Conservation (phyloP, 2,888 invertebrate species). For the Drosophila cognata region DNA sequence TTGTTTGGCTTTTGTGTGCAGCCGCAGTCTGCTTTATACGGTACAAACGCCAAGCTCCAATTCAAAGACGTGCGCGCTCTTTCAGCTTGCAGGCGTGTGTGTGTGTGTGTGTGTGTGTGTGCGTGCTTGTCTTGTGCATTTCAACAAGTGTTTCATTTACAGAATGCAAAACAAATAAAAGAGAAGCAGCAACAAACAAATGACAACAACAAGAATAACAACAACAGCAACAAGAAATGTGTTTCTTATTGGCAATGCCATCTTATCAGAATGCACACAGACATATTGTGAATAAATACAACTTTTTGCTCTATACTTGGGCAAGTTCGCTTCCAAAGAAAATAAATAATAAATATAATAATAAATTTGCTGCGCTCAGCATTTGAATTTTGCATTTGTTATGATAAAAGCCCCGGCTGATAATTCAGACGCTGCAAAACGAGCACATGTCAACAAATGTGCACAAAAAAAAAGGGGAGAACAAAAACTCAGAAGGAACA, state of each 20-base stretch:
- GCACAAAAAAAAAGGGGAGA: background rate
- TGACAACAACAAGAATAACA: constrained; percentile 15
- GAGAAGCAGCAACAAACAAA: constrained; percentile 31
- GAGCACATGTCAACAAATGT: constrained; percentile 28
- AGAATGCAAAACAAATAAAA: constrained; percentile 51
- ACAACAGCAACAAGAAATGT: constrained; percentile 11
- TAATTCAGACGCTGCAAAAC: constrained; percentile 4
- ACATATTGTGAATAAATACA: constrained; percentile 21
- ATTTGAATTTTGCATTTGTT: constrained; percentile 6
- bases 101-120: constrained; percentile 18
- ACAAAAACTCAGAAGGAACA: background rate
- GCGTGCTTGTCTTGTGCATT: constrained; percentile 25
- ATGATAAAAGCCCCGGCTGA: constrained; percentile 5
- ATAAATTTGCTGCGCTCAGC: constrained; percentile 12
- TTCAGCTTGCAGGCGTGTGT: constrained; percentile 13
- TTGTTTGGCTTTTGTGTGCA: constrained; percentile 45
- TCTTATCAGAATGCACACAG: constrained; percentile 35
- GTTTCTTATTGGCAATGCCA: constrained; percentile 16
- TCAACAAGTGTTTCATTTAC: constrained; percentile 59
- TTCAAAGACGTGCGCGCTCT: constrained; percentile 45
- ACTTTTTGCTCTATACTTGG: constrained; percentile 3
- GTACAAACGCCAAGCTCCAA: constrained; percentile 48
- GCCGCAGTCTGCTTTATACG: constrained; percentile 40
- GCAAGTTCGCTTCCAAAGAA: constrained; percentile 3
- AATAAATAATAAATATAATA: constrained; percentile 8